Conservation (phyloP, 2,888 invertebrate species). For the Tinea semifulvella region DNA sequence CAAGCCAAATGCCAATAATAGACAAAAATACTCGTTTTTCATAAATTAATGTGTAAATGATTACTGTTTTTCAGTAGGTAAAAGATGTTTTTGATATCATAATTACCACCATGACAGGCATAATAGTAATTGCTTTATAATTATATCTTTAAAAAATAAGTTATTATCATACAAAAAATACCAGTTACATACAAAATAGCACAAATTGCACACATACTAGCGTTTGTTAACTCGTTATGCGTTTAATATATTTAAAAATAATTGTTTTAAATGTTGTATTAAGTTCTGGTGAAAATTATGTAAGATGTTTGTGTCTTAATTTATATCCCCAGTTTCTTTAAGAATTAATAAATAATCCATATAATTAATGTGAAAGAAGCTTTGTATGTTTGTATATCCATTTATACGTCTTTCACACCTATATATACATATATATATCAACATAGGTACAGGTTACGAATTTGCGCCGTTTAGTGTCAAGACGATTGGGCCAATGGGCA, state of each 20-base stretch:
- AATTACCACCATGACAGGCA: neutral
- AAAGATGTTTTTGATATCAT: neutral
- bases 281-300: neutral
- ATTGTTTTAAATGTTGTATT: neutral
- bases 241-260: neutral
- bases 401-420: no score
- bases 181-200: neutral
- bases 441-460: no score
- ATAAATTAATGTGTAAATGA: constrained; percentile 1
- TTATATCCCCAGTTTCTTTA: no score
- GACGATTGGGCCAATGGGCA: no score
- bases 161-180: neutral
- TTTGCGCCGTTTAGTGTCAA: no score
- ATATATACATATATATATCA: no score
- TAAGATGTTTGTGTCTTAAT: no score
- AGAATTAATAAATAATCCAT: no score
- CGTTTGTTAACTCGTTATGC: constrained; percentile 4
- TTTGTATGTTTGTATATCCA: no score
- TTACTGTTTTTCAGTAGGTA: neutral
- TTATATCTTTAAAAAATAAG: neutral
- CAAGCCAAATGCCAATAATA: no score
- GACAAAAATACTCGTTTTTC: no score
- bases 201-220: neutral
- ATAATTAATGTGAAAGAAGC: no score
- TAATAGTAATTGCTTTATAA: constrained; percentile 1